A percentile compares a stretch with the other conserved stretches of the same genome.
These are phyloP conservation scores for Diachasma alloeum DNA, from an alignment of 1,140 invertebrate species.

Conservation along the genomic window DNA sequence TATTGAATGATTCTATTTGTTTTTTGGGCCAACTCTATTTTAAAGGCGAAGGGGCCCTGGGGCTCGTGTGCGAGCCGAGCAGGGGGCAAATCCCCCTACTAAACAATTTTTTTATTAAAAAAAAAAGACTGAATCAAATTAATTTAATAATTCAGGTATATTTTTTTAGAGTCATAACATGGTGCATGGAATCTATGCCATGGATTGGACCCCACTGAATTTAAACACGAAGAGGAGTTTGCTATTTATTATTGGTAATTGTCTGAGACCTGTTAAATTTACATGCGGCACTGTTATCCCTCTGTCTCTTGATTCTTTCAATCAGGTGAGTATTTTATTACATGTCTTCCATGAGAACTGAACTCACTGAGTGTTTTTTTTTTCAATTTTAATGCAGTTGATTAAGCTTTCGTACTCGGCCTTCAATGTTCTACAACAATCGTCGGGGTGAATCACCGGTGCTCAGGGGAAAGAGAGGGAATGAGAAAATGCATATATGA, in stretches of 20 bases:
- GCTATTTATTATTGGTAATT: neutral
- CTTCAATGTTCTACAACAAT: constrained; percentile 17
- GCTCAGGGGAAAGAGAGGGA: too few relatives aligned
- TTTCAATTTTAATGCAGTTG: constrained; percentile 13
- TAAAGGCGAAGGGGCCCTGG: too few relatives aligned
- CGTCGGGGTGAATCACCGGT: neutral
- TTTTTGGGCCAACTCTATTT: too few relatives aligned
- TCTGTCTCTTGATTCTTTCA: neutral
- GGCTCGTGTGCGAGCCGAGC: too few relatives aligned
- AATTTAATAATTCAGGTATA: neutral
- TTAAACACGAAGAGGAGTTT: neutral
- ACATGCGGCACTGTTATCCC: neutral
- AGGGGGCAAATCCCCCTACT: too few relatives aligned
- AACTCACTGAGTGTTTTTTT: too few relatives aligned
- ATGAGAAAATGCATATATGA: too few relatives aligned
- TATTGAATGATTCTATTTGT: too few relatives aligned
- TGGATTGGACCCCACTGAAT: neutral
- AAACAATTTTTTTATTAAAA: too few relatives aligned
- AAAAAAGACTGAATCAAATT: neutral
- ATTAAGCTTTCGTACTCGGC: constrained; percentile 19
- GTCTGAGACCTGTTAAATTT: neutral
- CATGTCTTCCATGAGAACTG: too few relatives aligned
- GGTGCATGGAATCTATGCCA: neutral
- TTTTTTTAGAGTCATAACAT: neutral
- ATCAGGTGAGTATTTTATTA: neutral